Conservation (phyloP, 2,797 vertebrate species). For the Perodicticus potto region DNA sequence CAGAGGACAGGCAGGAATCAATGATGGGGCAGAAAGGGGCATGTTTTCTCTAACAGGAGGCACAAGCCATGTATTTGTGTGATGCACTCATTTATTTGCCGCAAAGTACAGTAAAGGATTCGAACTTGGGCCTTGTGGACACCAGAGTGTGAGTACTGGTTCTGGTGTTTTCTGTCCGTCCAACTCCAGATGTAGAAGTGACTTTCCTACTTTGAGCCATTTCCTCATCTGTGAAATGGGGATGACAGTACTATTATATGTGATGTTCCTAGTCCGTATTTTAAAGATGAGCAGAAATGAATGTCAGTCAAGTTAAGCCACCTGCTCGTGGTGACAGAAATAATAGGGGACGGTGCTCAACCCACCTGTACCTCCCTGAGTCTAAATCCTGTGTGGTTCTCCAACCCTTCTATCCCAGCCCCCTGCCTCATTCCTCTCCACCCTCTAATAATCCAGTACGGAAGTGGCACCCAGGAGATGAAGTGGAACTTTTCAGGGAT, state of each 20-base stretch:
- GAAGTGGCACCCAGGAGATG: neutral
- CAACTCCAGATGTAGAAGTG: neutral
- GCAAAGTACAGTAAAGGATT: accelerated
- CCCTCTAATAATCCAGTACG: neutral
- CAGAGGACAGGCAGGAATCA: neutral
- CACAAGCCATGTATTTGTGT: accelerated
- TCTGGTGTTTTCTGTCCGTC: neutral
- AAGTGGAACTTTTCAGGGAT: accelerated
- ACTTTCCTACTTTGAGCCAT: no score
- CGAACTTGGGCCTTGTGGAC: neutral
- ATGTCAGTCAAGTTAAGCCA: neutral
- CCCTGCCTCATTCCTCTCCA: neutral
- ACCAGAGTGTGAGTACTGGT: accelerated
- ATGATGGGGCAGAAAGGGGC: accelerated
- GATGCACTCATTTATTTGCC: accelerated
- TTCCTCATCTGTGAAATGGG: neutral
- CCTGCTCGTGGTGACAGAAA: no score
- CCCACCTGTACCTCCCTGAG: neutral
- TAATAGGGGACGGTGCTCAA: neutral
- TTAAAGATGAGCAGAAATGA: neutral
- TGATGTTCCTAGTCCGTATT: neutral
- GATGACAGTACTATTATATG: accelerated
- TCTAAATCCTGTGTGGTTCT: no score
- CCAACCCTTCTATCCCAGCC: accelerated
- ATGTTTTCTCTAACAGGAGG: accelerated